These are phyloP conservation scores for Colistium nudipinnis DNA, from an alignment of 2,113 vertebrate genomes.

Conservation along the genomic window DNA sequence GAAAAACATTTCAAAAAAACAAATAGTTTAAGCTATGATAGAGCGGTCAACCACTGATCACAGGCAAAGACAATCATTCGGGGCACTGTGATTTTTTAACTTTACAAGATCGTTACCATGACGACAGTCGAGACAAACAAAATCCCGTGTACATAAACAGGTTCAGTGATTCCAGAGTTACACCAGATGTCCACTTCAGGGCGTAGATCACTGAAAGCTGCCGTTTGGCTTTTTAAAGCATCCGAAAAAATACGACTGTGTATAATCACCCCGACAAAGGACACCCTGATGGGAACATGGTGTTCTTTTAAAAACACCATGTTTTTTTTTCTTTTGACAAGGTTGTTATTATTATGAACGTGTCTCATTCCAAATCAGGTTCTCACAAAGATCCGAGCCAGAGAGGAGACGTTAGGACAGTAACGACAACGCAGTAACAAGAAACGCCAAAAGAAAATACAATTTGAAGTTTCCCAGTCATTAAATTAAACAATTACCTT, in stretches of 20 bases:
- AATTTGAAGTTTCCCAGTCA: slow-evolving; percentile 8
- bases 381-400: slow-evolving; percentile 12
- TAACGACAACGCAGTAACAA: not conserved
- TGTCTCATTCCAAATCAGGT: not conserved
- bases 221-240: slow-evolving; percentile 28
- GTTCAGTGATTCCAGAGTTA: slow-evolving; percentile 50
- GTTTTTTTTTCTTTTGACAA: not conserved
- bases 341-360: not conserved
- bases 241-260: slow-evolving; percentile 19
- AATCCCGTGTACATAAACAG: slow-evolving; percentile 46
- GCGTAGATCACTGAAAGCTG: slow-evolving; percentile 36
- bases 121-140: slow-evolving; percentile 67
- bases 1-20: slow-evolving; percentile 1
- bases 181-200: slow-evolving; percentile 61
- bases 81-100: slow-evolving; percentile 35
- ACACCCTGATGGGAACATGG: not conserved
- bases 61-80: slow-evolving; percentile 24
- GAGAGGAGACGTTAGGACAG: not conserved
- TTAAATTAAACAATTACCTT: not conserved
- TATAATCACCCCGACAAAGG: slow-evolving; percentile 41
- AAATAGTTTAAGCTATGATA: not conserved
- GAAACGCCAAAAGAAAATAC: not conserved
- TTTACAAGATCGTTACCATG: slow-evolving; percentile 64
- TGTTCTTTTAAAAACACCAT: not conserved
- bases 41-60: slow-evolving; percentile 24